Evolutionary conservation across 2,888 invertebrate species (phyloP).

Genomic region (Perdita meconis): DNA sequence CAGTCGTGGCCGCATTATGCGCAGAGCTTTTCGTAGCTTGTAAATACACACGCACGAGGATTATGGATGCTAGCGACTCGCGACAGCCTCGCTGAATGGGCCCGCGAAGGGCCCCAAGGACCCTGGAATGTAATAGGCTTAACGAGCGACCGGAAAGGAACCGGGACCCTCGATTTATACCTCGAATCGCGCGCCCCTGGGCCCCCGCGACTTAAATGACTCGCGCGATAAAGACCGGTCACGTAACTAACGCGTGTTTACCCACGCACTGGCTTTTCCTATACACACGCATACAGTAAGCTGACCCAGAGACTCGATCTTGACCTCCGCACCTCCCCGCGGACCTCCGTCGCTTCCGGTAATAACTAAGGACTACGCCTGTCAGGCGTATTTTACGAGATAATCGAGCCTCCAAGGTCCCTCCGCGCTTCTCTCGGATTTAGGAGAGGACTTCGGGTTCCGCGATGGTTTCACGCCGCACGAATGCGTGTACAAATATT

Average conservation of each 20-base stretch:
- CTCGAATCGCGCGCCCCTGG: conserved; percentile 58
- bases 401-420: conserved; percentile 60
- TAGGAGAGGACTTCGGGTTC: conserved; percentile 21
- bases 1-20: conserved; percentile 48
- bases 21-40: conserved; percentile 61
- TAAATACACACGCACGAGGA: conserved; percentile 71
- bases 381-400: conserved; percentile 67
- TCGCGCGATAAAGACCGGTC: conserved; percentile 69
- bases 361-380: conserved; percentile 61
- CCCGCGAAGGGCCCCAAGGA: conserved; percentile 16
- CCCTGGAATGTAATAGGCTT: conserved; percentile 71
- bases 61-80: conserved; percentile 71
- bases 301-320: not conserved
- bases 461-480: conserved; percentile 7
- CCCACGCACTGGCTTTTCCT: conserved; percentile 68
- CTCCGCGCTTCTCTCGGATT: conserved; percentile 6
- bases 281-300: conserved; percentile 3
- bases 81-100: conserved; percentile 60
- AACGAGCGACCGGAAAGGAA: conserved; percentile 70
- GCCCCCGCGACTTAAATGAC: conserved; percentile 37
- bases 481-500: conserved; percentile 47
- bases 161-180: conserved; percentile 62
- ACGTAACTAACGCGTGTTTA: conserved; percentile 73
- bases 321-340: conserved; percentile 13
- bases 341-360: conserved; percentile 62